Conservation (phyloP, 2,113 vertebrate genomes). For the Psittacara wagleri region DNA sequence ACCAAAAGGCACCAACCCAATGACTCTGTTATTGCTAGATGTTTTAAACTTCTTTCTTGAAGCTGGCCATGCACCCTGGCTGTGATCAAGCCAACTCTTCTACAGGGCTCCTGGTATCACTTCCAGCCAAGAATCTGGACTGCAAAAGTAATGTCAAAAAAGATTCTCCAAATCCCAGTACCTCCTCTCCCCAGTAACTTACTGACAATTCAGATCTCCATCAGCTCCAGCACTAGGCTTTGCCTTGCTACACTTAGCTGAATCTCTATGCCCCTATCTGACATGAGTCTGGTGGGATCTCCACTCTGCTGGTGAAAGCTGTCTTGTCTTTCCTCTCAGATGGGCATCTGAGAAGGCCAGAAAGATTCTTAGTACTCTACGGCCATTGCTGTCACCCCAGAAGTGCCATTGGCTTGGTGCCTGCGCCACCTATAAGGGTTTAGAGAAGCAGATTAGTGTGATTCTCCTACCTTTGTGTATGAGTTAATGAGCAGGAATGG, state of each 20-base stretch:
- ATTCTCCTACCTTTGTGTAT: conserved; percentile 44
- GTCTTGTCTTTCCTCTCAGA: background rate
- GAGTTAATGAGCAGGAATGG: conserved; percentile 35
- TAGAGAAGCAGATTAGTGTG: background rate
- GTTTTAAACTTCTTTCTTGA: background rate
- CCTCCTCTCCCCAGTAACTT: background rate
- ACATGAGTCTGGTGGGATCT: background rate
- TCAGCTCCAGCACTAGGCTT: background rate
- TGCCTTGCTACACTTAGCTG: background rate
- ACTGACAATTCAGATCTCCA: background rate
- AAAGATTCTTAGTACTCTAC: background rate
- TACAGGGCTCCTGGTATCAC: background rate
- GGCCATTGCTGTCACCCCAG: background rate
- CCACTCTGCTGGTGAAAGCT: background rate
- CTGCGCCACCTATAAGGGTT: background rate
- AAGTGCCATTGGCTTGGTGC: conserved; percentile 29
- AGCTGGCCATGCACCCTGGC: background rate
- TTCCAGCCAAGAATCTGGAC: background rate
- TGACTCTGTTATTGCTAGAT: background rate
- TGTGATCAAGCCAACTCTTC: background rate
- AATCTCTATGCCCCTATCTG: background rate
- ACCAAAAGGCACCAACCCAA: conserved; percentile 41
- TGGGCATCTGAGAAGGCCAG: background rate
- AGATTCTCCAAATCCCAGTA: background rate
- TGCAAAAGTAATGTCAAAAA: background rate